phyloP scores from a whole-genome alignment of 1,140 invertebrate genomes.

The Dolichoris vasculosae region DNA sequence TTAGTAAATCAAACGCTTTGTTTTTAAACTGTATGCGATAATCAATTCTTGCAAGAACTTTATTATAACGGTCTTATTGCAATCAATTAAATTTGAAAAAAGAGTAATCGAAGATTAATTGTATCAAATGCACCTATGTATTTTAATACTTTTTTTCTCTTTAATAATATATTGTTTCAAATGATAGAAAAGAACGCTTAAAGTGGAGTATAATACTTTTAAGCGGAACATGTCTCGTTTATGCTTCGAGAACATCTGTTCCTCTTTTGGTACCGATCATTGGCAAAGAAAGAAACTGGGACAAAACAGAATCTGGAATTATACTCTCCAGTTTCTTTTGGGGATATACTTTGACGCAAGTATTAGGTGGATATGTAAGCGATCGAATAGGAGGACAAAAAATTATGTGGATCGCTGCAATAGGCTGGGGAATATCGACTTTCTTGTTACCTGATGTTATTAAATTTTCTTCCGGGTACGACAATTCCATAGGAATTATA shows the following conservation, averaged over 20 bases:
- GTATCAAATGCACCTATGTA: not conserved
- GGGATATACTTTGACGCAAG: slow-evolving; percentile 85
- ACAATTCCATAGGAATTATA: slow-evolving; percentile 77
- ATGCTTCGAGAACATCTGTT: slow-evolving; percentile 81
- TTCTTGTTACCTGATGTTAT: slow-evolving; percentile 82
- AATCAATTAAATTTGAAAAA: not conserved
- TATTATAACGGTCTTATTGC: not conserved
- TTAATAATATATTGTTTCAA: not conserved
- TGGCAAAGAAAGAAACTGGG: slow-evolving; percentile 81
- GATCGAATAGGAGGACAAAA: slow-evolving; percentile 82
- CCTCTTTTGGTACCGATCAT: slow-evolving; percentile 80
- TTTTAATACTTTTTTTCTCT: not conserved
- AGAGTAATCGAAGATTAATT: not conserved
- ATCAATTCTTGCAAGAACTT: not conserved
- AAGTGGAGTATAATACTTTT: slow-evolving; percentile 80
- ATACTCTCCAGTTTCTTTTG: slow-evolving; percentile 86
- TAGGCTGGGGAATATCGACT: slow-evolving; percentile 82
- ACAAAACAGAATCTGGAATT: slow-evolving; percentile 82
- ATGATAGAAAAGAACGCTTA: slow-evolving; percentile 73
- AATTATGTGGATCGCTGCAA: slow-evolving; percentile 79
- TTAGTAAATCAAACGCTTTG: not conserved
- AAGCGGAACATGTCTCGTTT: slow-evolving; percentile 80
- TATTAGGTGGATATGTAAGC: slow-evolving; percentile 82
- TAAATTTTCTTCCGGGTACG: slow-evolving; percentile 75
- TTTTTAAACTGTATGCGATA: not conserved